Base-by-base conservation (phyloP, 1,140 invertebrate species). In the Eulimnadia texana region DNA sequence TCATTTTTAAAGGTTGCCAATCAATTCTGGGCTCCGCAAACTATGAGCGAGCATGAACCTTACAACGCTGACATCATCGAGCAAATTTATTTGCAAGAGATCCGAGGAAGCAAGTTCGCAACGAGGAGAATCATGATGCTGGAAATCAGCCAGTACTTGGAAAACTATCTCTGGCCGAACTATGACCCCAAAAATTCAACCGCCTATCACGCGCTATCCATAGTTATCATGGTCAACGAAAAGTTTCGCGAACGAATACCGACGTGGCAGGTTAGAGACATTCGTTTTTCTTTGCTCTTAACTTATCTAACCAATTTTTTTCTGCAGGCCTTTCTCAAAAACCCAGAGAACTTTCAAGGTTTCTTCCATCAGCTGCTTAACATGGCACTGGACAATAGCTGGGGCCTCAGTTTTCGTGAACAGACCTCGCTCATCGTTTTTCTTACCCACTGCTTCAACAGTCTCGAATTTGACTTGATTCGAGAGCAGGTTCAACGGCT, bases 151-250 rank as follows among this genome's bases (percentile, higher is more conserved):
- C 94, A 98, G 67, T 99, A 96, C 74, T 72, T 99, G 63, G 95
- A 99, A 72, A 92, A 93, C 70, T 98, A 90, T 76, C 72, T 99
- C 16, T 98, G 95, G 95, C 93, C 92, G n/a, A 88, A 98, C 74
- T 98, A 91, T 72, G 68, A 71, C 62, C 68, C 72, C 11, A 74
- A 79, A 50, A 77, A 77, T 54, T 82, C 89, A 0, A 80, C 83
- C 0, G 78, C 85, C 64, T 81, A 83, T 2, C 91, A 97, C 72
- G 82, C 95, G 63, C 84, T 99, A 82, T 96, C 93, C 0, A 94
- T 99, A 64, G 86, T 96, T 29, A 84, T 90, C 0, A 95, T 99
- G 87, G 82, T 98, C 11, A 99, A 99, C 80, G 95, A 99, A 70
- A 99, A 99, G 71, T 96, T 98, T 70, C 77, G 94, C 16, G 96